phyloP scores from a whole-genome alignment of 2,888 invertebrate species.

The Neria commutata region DNA sequence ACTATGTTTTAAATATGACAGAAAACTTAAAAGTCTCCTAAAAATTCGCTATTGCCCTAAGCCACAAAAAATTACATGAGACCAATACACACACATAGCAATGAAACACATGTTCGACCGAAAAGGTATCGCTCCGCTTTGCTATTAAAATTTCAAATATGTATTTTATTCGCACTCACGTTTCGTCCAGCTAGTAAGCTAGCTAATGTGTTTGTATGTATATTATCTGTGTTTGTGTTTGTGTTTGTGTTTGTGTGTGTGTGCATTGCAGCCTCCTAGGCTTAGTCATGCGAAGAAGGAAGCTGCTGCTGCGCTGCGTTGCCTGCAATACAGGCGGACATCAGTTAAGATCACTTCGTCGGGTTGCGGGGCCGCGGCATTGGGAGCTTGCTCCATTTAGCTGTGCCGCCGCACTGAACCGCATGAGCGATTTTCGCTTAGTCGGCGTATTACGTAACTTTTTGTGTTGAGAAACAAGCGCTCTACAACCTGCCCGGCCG shows the following conservation, averaged over 20 bases:
- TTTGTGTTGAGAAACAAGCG: constrained; percentile 5
- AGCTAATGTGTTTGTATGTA: too few species aligned
- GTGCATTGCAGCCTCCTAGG: neutral
- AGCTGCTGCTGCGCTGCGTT: neutral
- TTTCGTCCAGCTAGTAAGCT: too few species aligned
- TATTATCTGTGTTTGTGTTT: neutral
- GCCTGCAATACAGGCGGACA: neutral
- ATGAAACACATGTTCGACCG: too few species aligned
- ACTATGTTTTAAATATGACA: too few species aligned
- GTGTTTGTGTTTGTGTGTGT: neutral
- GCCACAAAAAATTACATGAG: too few species aligned
- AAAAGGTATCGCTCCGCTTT: too few species aligned
- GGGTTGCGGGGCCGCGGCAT: too few species aligned
- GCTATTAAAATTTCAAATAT: too few species aligned
- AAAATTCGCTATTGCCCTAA: too few species aligned
- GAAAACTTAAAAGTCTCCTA: too few species aligned
- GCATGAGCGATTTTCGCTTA: constrained; percentile 31
- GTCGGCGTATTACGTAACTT: constrained; percentile 40
- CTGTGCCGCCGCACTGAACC: constrained; percentile 12
- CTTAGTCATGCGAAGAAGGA: constrained; percentile 2
- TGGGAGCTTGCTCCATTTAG: constrained; percentile 31
- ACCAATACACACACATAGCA: too few species aligned
- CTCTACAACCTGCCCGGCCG: constrained; percentile 31
- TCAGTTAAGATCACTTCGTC: neutral
- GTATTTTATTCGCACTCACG: too few species aligned